phyloP scores from a whole-genome alignment of 1,140 invertebrate species.

The Diachasma alloeum region DNA sequence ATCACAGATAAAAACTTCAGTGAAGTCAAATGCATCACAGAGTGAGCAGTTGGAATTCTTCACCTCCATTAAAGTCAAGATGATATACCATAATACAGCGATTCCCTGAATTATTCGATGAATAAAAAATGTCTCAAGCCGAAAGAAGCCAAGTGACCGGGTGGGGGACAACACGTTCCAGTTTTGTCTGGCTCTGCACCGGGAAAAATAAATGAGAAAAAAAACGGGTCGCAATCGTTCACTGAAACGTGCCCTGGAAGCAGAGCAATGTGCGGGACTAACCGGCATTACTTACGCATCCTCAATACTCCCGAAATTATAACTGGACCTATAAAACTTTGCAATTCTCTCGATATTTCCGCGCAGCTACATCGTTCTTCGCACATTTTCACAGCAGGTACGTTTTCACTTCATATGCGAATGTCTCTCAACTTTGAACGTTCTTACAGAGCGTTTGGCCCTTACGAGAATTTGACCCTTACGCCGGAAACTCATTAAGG shows the following conservation, averaged over 20 bases:
- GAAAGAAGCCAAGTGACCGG: background rate
- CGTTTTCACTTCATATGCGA: background rate
- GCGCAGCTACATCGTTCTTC: background rate
- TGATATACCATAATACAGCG: too few relatives aligned
- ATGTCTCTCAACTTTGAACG: too few relatives aligned
- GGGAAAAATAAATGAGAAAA: background rate
- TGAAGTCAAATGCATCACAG: too few relatives aligned
- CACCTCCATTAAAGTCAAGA: too few relatives aligned
- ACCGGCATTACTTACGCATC: background rate
- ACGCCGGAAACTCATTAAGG: too few relatives aligned
- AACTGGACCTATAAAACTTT: background rate
- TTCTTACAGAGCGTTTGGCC: too few relatives aligned
- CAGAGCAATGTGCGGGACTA: constrained; percentile 12
- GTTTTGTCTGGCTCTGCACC: background rate
- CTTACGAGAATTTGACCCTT: too few relatives aligned
- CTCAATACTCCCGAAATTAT: constrained; percentile 7
- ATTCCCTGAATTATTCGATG: background rate
- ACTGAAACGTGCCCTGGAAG: constrained; percentile 35
- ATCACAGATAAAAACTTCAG: too few relatives aligned
- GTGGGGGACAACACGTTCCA: background rate
- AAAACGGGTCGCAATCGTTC: constrained; percentile 31
- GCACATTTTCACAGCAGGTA: background rate
- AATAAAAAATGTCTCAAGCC: background rate
- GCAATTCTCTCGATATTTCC: background rate
- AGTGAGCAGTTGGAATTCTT: too few relatives aligned